phyloP scores from a whole-genome alignment of 1,140 invertebrate species.

The Saccostrea cuccullata region DNA sequence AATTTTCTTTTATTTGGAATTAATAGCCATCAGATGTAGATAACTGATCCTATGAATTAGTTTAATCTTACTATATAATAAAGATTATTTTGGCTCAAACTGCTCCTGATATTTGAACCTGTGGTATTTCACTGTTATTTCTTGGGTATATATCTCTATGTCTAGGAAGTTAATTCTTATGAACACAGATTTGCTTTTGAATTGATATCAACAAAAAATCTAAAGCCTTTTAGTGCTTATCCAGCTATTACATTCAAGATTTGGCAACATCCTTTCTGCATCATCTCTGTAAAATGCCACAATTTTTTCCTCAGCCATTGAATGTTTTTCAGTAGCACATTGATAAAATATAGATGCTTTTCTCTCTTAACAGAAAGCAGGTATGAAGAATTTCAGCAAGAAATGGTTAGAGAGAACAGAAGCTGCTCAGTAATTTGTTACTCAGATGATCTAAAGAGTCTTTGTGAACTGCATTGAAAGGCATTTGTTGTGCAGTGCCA shows the following conservation, averaged over 20 bases:
- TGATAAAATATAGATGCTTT: too few relatives aligned
- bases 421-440: too few relatives aligned
- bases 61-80: neutral
- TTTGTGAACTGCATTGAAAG: neutral
- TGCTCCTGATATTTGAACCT: neutral
- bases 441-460: too few relatives aligned
- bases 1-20: neutral
- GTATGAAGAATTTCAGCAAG: neutral
- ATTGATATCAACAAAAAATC: constrained; percentile 22
- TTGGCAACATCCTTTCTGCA: neutral
- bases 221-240: constrained; percentile 9
- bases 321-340: neutral
- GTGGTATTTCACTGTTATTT: neutral
- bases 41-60: neutral
- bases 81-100: neutral
- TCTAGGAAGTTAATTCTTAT: neutral
- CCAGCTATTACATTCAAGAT: neutral
- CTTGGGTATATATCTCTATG: neutral
- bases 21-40: constrained; percentile 15
- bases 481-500: neutral
- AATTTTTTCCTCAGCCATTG: neutral
- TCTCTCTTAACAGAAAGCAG: neutral
- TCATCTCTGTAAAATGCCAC: neutral
- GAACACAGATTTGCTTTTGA: neutral
- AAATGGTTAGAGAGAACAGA: too few relatives aligned